These are phyloP conservation scores for Eudorcas thomsonii DNA, from an alignment of 2,113 vertebrate genomes.

Conservation along the genomic window DNA sequence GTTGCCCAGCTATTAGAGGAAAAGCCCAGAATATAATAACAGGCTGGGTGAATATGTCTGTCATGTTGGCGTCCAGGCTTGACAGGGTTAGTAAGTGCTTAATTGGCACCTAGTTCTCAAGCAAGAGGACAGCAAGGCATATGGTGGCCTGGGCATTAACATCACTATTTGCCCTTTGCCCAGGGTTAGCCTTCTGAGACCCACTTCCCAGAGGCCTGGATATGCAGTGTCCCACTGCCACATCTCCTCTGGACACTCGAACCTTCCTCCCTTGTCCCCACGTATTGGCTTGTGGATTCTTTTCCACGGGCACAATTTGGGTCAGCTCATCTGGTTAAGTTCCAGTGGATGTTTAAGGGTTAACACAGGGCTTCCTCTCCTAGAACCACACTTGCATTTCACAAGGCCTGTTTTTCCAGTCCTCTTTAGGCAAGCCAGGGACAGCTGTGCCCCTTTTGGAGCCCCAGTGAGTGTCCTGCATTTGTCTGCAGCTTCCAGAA, in stretches of 20 bases:
- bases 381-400: slow-evolving; percentile 34
- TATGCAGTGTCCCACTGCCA: background rate
- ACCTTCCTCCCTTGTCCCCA: background rate
- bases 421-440: slow-evolving; percentile 50
- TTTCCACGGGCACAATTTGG: background rate
- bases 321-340: background rate
- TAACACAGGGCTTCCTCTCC: background rate
- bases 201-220: background rate
- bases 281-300: background rate
- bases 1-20: background rate
- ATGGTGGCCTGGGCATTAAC: background rate
- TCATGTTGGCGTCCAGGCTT: background rate
- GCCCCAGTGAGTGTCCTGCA: background rate
- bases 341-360: background rate
- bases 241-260: background rate
- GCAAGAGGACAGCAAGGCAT: background rate
- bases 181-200: background rate
- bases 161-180: background rate
- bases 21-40: slow-evolving; percentile 16
- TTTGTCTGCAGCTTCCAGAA: slow-evolving; percentile 60
- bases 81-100: background rate
- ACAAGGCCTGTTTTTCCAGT: slow-evolving; percentile 30
- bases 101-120: background rate
- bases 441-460: slow-evolving; percentile 52
- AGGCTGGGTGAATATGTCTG: background rate